These are phyloP conservation scores for Heliconius sara DNA, from an alignment of 2,888 invertebrate species.

Conservation along the genomic window DNA sequence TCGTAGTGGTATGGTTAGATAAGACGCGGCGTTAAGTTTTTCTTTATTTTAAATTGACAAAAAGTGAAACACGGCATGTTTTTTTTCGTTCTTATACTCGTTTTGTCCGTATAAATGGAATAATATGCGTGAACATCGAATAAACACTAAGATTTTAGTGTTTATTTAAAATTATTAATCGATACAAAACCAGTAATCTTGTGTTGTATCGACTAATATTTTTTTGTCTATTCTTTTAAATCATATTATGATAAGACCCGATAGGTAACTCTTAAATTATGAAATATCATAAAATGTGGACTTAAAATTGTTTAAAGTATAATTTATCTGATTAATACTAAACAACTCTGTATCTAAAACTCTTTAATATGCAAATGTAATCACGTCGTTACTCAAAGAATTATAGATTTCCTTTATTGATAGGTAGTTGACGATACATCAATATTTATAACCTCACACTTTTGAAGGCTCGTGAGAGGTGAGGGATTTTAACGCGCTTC, in stretches of 20 bases:
- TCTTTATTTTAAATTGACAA: too few species aligned
- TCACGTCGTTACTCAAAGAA: slow-evolving; percentile 12
- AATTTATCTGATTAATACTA: background rate
- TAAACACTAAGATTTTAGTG: too few species aligned
- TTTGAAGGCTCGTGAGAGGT: background rate
- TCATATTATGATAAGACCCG: slow-evolving; percentile 1
- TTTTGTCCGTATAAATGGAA: too few species aligned
- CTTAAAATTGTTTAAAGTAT: slow-evolving; percentile 2
- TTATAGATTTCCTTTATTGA: slow-evolving; percentile 18
- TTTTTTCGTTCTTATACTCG: too few species aligned
- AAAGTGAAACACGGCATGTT: too few species aligned
- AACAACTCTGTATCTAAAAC: background rate
- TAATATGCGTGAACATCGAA: too few species aligned
- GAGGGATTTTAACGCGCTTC: background rate
- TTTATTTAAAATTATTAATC: background rate
- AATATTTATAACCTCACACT: slow-evolving; percentile 20
- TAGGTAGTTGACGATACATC: background rate
- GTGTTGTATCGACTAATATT: background rate
- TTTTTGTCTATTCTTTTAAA: background rate
- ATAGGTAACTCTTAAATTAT: background rate
- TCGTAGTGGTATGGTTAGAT: too few species aligned
- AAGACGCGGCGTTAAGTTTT: too few species aligned
- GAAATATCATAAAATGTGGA: background rate
- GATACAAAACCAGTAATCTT: background rate
- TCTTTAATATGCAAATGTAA: slow-evolving; percentile 22